Evolutionary conservation across 2,113 vertebrate genomes (phyloP).

Genomic region (Pedionomus torquatus): DNA sequence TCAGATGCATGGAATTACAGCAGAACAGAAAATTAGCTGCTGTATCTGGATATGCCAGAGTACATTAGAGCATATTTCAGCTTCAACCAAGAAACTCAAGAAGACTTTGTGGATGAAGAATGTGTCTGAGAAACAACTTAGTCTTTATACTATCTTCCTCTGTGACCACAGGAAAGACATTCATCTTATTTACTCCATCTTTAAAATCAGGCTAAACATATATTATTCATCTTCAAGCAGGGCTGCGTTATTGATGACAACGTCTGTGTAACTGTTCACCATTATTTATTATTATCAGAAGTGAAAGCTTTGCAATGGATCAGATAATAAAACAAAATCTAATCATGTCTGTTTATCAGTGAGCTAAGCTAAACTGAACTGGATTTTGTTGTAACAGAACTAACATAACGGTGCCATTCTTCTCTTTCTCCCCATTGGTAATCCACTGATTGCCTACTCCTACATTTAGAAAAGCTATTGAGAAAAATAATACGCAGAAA

Average conservation of each 20-base stretch:
- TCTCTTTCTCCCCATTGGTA: not conserved
- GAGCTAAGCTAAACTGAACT: slow-evolving; percentile 28
- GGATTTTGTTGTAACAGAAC: slow-evolving; percentile 22
- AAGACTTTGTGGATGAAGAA: slow-evolving; percentile 11
- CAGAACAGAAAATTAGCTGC: not conserved
- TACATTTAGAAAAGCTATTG: not conserved
- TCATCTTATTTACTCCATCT: slow-evolving; percentile 42
- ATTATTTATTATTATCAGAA: slow-evolving; percentile 58
- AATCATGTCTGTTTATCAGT: slow-evolving; percentile 40
- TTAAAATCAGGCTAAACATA: slow-evolving; percentile 5
- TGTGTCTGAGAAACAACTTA: not conserved
- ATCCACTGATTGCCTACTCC: not conserved
- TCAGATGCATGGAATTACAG: not conserved
- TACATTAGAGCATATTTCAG: not conserved
- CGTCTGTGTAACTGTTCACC: not conserved
- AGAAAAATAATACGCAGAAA: not conserved
- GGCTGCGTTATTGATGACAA: slow-evolving; percentile 33
- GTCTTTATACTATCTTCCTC: not conserved
- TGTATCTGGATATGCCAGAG: not conserved
- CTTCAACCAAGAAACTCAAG: not conserved
- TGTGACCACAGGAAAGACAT: not conserved
- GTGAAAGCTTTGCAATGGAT: slow-evolving; percentile 44
- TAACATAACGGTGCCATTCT: not conserved
- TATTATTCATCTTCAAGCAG: slow-evolving; percentile 16
- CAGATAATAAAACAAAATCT: slow-evolving; percentile 26